These are phyloP conservation scores for Sarcophaga variegata DNA, from an alignment of 2,888 invertebrate genomes.

Conservation along the genomic window DNA sequence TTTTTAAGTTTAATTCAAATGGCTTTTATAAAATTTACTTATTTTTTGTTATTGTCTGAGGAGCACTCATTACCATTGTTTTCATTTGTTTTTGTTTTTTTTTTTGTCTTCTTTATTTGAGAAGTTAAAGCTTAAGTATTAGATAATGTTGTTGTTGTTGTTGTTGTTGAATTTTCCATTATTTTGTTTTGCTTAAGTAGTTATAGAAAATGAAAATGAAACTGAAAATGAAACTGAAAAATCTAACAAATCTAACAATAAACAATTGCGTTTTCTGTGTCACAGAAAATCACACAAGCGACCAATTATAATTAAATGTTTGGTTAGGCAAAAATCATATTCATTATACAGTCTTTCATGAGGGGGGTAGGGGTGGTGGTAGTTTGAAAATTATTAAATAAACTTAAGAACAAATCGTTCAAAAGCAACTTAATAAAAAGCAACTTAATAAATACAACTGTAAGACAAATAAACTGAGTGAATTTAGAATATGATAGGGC, in stretches of 20 bases:
- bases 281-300: slow-evolving; percentile 80
- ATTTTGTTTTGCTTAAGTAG: slow-evolving; percentile 27
- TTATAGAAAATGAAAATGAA: slow-evolving; percentile 48
- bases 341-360: no score
- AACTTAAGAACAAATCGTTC: slow-evolving; percentile 13
- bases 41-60: slow-evolving; percentile 61
- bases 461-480: neutral
- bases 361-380: no score
- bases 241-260: slow-evolving; percentile 73
- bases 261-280: slow-evolving; percentile 81
- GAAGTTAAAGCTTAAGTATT: slow-evolving; percentile 62
- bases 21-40: slow-evolving; percentile 20
- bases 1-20: slow-evolving; percentile 7
- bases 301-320: slow-evolving; percentile 76
- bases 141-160: slow-evolving; percentile 23
- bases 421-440: no score
- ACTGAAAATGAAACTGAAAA: slow-evolving; percentile 45
- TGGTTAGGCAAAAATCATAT: slow-evolving; percentile 57
- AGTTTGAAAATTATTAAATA: slow-evolving; percentile 6
- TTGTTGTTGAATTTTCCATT: slow-evolving; percentile 1
- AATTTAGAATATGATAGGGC: neutral
- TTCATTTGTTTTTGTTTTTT: slow-evolving; percentile 27
- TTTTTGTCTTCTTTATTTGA: neutral
- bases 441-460: no score
- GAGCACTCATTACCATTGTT: slow-evolving; percentile 72